Evolutionary conservation across 2,113 vertebrate genomes (phyloP), one percentile per base, ranked within the genome.

Genomic region (Trogon surrucura): DNA sequence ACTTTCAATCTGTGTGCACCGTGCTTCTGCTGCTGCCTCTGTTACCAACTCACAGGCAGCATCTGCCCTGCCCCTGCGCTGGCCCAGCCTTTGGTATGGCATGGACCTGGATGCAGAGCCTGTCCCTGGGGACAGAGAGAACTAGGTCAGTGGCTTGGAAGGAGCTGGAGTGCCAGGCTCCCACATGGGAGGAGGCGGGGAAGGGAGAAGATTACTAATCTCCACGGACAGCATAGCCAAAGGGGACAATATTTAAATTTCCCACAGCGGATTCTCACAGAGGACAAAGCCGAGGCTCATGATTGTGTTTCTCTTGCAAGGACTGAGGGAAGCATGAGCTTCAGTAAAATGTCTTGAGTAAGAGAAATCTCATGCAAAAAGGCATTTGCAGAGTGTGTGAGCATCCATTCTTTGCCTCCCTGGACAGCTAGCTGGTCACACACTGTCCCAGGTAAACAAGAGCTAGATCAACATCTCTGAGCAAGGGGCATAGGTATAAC

Each of bases 141-240:
- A 95, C 54, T 96, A 88, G 86, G 92, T 94, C 88, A 94, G 79
- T 61, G 62, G 77, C 79, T 94, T 94, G 94, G 58, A 72, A 88
- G 64, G 74, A 93, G 51, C 45, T 44, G 66, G 10, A 85, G n/a
- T 1, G 6, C 51, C 53, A 14, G 54, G 36, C 34, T 89, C 60
- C 57, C 51, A 17, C 74, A 21, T 27, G 23, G 34, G 7, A 30
- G 64, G 13, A 93, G 48, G 80, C 1, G 0, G 56, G 21, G 53
- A 89, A 85, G 9, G 47, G 56, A 79, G 87, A 78, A 75, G 44
- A 91, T 93, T 88, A 47, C 85, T 91, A 66, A 91, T 93, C 77
- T 94, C 85, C 50, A 45, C 72, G 89, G 84, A 91, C 91, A 95
- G 73, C 67, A 78, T 81, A 90, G 80, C 95, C 94, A 73, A 92